Base-by-base conservation (phyloP, 2,797 vertebrate species). In the Notoglanidium macrostoma region DNA sequence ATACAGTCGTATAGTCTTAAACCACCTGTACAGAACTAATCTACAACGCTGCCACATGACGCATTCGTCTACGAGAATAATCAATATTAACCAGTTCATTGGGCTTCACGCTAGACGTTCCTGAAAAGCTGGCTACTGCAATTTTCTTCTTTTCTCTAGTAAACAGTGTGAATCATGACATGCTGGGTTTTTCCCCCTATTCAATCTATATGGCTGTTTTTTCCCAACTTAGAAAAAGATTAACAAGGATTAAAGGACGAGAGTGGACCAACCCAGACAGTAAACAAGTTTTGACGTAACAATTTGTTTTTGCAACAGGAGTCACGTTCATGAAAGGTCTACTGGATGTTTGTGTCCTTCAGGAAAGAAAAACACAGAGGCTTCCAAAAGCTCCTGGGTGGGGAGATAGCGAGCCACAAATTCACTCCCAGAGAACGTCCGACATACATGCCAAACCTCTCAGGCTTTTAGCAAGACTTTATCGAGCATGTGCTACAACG, bases 301-400 rank as follows among this genome's bases (percentile, higher is more conserved):
- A 80, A 80, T 90, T 89, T 85, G 29, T 79, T 86, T 85, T 88
- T 85, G 11, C 63, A 49, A 55, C 76, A 78, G 81, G 49, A 72
- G 85, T 85, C 68, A 67, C 23, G 23, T 74, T 73, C 74, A 61
- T 83, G 85, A 89, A 81, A 55, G 67, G 90, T 72, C 87, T 83
- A 54, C 85, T 82, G 65, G 81, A 84, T 61, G 46, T 78, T 59
- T 29, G 65, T 82, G 78, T 87, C 73, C 77, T 84, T 86, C 87
- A 84, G 61, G 44, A 65, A 88, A 89, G 85, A 89, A 86, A 87
- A 90, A 90, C 79, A 91, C 14, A 83, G 63, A 73, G n/a, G 68
- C 85, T 82, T 88, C 81, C 87, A 35, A 88, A 68, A 84, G 79
- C 85, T 74, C 70, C 67, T 46, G 19, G 73, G 65, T 81, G 89